Conservation (phyloP, 2,113 vertebrate genomes). For the Notarius quadriscutis region DNA sequence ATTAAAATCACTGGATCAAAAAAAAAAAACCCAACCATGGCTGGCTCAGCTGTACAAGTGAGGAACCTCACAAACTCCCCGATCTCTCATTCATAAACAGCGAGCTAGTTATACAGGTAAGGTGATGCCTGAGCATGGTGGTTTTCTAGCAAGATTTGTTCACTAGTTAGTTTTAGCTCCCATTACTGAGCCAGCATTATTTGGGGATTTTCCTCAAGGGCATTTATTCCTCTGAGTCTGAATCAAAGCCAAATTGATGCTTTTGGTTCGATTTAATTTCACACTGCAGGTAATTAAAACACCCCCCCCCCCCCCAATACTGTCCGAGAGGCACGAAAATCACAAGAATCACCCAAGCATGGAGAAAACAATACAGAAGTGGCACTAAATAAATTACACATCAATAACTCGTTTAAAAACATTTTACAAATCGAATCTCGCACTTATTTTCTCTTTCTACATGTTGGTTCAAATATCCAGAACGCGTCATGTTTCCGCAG, state of each 20-base stretch:
- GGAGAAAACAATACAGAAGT: background rate
- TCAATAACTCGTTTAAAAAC: background rate
- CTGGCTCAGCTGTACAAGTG: background rate
- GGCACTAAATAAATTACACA: background rate
- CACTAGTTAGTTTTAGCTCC: background rate
- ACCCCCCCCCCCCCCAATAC: no score
- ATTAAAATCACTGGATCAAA: no score
- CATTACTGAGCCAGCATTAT: background rate
- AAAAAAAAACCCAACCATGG: no score
- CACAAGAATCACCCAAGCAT: background rate
- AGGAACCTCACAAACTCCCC: background rate
- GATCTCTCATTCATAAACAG: background rate
- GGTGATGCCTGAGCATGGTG: background rate
- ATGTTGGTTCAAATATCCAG: background rate
- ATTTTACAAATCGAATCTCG: background rate
- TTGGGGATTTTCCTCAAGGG: background rate
- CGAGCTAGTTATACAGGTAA: background rate
- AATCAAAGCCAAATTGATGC: slow-evolving; percentile 3
- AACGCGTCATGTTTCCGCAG: background rate
- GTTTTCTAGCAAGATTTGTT: background rate
- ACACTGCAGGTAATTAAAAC: background rate
- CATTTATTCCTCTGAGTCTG: background rate
- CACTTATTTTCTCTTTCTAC: no score
- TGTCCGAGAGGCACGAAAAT: background rate
- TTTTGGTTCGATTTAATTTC: background rate